These are phyloP conservation scores for Cepphus grylle DNA, from an alignment of 2,113 vertebrate genomes.

Conservation along the genomic window DNA sequence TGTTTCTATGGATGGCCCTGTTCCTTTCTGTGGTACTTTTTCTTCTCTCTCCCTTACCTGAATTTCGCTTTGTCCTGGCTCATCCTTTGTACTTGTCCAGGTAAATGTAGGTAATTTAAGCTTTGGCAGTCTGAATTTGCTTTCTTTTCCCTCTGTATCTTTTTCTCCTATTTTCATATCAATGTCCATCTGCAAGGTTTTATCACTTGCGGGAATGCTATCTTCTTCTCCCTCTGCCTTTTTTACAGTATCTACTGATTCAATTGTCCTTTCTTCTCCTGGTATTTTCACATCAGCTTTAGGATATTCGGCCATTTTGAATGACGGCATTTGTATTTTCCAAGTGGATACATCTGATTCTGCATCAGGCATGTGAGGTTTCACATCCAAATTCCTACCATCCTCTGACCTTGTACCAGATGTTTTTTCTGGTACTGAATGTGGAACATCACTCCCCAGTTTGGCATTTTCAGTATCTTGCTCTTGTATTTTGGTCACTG, in stretches of 20 bases:
- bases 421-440: not conserved
- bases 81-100: not conserved
- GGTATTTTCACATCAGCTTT: not conserved
- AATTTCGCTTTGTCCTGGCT: rapidly evolving
- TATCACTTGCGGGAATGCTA: rapidly evolving
- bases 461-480: not conserved
- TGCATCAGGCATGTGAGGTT: not conserved
- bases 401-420: not conserved
- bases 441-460: rapidly evolving
- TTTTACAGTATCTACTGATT: rapidly evolving
- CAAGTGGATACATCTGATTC: not conserved
- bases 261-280: rapidly evolving
- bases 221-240: rapidly evolving
- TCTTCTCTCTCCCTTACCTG: rapidly evolving
- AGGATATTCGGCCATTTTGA: not conserved
- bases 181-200: rapidly evolving
- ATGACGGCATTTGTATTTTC: slow-evolving; percentile 32
- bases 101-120: not conserved
- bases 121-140: not conserved
- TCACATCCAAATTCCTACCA: rapidly evolving
- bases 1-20: rapidly evolving
- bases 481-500: not conserved
- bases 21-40: rapidly evolving
- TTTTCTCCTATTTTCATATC: not conserved
- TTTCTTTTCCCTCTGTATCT: rapidly evolving